Evolutionary conservation across 2,113 vertebrate genomes (phyloP).

Genomic region (Bolborhynchus lineola): DNA sequence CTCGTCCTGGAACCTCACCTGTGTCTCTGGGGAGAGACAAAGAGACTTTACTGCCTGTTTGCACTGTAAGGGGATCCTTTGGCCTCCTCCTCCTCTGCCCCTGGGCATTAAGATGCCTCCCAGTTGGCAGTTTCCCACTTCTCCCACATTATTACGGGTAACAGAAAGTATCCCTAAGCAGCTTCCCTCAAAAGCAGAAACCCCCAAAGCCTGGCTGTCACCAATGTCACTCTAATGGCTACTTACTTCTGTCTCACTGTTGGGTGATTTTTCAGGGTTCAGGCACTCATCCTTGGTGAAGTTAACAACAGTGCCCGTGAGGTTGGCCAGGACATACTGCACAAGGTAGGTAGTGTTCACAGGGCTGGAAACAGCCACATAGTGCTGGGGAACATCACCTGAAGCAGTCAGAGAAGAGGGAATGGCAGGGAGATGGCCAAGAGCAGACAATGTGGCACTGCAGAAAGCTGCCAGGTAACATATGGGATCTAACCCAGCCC

Average conservation of each 20-base stretch:
- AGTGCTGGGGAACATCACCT: slow-evolving; percentile 85
- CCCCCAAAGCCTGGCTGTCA: neutral
- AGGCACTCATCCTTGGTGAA: slow-evolving; percentile 84
- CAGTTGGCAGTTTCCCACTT: neutral
- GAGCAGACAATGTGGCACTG: neutral
- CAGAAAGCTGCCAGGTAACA: neutral
- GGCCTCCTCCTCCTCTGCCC: neutral
- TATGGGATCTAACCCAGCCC: neutral
- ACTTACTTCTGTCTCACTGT: slow-evolving; percentile 79
- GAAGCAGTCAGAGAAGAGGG: neutral
- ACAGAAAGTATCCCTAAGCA: neutral
- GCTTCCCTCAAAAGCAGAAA: neutral
- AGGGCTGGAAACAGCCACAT: slow-evolving; percentile 78
- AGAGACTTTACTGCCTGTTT: neutral
- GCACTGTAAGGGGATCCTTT: neutral
- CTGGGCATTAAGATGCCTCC: neutral
- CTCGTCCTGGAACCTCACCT: neutral
- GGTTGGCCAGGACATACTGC: slow-evolving; percentile 85
- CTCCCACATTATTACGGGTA: neutral
- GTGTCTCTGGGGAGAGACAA: accelerated
- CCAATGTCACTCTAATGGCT: neutral
- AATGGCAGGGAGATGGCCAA: neutral
- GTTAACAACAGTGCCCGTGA: slow-evolving; percentile 78
- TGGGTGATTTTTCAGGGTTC: slow-evolving; percentile 70
- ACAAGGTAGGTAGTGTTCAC: slow-evolving; percentile 80